These are phyloP conservation scores for Agapostemon virescens DNA, from an alignment of 2,888 invertebrate species.

Conservation along the genomic window DNA sequence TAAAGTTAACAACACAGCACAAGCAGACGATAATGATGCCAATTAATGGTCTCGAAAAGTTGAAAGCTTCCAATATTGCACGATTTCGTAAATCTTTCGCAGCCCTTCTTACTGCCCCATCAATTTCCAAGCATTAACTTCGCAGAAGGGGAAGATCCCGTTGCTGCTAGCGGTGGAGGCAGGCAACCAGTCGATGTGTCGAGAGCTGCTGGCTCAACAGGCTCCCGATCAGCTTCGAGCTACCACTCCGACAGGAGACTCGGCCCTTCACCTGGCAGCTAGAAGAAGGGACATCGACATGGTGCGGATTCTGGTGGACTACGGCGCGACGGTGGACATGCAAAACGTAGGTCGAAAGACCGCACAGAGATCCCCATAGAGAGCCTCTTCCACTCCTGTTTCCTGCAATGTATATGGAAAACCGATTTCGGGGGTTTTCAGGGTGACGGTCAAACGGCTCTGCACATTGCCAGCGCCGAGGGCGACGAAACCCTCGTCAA, in stretches of 20 bases:
- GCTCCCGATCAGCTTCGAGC: slow-evolving; percentile 93
- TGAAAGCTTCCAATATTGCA: too few species aligned
- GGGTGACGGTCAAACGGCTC: slow-evolving; percentile 95
- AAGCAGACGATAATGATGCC: too few species aligned
- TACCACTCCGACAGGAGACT: slow-evolving; percentile 92
- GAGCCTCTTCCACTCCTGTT: too few species aligned
- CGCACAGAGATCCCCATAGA: too few species aligned
- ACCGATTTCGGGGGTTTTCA: slow-evolving; percentile 61
- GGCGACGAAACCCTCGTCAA: slow-evolving; percentile 97
- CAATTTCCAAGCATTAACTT: background rate
- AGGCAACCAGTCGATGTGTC: slow-evolving; percentile 96
- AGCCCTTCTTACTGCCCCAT: background rate
- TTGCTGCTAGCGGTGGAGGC: slow-evolving; percentile 96
- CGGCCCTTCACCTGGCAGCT: slow-evolving; percentile 97
- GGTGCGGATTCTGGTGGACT: slow-evolving; percentile 94
- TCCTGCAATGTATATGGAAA: background rate
- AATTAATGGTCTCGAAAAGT: too few species aligned
- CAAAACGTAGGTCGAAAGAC: slow-evolving; percentile 85
- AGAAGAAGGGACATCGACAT: slow-evolving; percentile 95
- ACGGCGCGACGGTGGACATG: slow-evolving; percentile 94
- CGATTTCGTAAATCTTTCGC: fast-evolving
- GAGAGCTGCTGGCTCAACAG: slow-evolving; percentile 93
- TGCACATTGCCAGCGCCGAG: slow-evolving; percentile 97
- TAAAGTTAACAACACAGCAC: too few species aligned
- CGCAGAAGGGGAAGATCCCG: slow-evolving; percentile 95